Evolutionary conservation across 2,888 invertebrate genomes (phyloP), one percentile per base, ranked within the genome.

Genomic region (Leptinotarsa haldemani): DNA sequence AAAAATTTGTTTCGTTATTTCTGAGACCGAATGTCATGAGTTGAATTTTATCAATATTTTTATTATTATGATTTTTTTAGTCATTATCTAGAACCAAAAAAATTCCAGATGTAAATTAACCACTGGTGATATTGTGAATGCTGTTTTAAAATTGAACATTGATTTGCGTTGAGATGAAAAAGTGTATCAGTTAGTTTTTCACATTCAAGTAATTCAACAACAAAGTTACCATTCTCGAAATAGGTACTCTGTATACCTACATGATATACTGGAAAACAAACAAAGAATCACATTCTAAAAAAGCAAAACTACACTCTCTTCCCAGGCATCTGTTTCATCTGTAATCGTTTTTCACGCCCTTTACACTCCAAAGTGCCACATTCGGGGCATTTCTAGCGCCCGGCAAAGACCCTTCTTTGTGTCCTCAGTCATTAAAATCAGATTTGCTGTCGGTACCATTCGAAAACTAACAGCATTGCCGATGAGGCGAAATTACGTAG

Each of bases 371-470:
- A 74, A 77, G 75, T 78, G 74, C 69, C 50, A 70, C 65, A 65
- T 64, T 76, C 70, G 73, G 73, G 69, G 68, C 75, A 46, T 30
- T 25, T 63, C 25, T 25, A 61, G 61, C 47, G 68, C 46, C 30
- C 65, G 48, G 73, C 66, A 70, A 68, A 71, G 72, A 65, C 56
- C 70, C 74, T 74, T 73, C 61, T 76, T 75, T 74, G 71, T 70
- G 70, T 70, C 75, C 66, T 63, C 52, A 71, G 71, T 78, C 76
- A 78, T 78, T 78, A 78, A 78, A 78, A 78, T 78, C 78, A 76
- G 76, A 76, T 78, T 78, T 75, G 58, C 72, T 65, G 67, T 70
- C 73, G 74, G 56, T 71, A 70, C 68, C 69, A 68, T 68, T 52
- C 68, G 68, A 53, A 56, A 67, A 56, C 70, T 70, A 77, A 77